These are phyloP conservation scores for Tetrao urogallus DNA, from an alignment of 2,113 vertebrate species.

Conservation along the genomic window DNA sequence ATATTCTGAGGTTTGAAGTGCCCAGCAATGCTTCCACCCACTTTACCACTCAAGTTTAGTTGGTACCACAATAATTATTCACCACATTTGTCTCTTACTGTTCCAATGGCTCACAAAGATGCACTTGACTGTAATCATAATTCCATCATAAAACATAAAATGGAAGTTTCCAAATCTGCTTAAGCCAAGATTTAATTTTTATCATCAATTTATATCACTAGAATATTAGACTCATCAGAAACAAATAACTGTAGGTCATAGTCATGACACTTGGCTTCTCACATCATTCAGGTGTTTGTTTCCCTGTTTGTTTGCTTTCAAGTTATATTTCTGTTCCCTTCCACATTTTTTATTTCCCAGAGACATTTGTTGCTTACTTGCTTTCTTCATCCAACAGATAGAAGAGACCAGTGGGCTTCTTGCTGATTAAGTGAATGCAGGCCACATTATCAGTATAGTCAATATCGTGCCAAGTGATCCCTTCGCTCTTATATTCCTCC, in stretches of 20 bases:
- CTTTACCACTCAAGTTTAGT: neutral
- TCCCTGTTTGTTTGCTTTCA: neutral
- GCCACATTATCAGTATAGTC: conserved; percentile 97
- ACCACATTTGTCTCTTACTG: neutral
- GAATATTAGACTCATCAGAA: neutral
- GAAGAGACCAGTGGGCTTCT: conserved; percentile 96
- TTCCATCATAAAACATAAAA: neutral
- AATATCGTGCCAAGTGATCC: conserved; percentile 97
- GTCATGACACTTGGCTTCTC: neutral
- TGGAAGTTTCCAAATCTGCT: neutral
- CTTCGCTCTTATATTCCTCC: conserved; percentile 97
- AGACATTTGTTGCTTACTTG: conserved; percentile 85
- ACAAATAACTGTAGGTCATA: neutral
- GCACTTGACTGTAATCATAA: neutral
- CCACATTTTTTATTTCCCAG: neutral
- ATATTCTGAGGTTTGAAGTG: neutral
- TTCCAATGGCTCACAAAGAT: neutral
- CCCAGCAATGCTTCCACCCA: neutral
- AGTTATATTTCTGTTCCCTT: neutral
- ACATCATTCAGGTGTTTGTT: neutral
- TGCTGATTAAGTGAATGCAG: conserved; percentile 97
- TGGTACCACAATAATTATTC: neutral
- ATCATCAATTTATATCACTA: neutral
- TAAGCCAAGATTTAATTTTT: neutral
- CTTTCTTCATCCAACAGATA: conserved; percentile 98